Evolutionary conservation across 2,113 vertebrate genomes (phyloP), one percentile per base, ranked within the genome.

Genomic region (Choloepus hoffmanni): DNA sequence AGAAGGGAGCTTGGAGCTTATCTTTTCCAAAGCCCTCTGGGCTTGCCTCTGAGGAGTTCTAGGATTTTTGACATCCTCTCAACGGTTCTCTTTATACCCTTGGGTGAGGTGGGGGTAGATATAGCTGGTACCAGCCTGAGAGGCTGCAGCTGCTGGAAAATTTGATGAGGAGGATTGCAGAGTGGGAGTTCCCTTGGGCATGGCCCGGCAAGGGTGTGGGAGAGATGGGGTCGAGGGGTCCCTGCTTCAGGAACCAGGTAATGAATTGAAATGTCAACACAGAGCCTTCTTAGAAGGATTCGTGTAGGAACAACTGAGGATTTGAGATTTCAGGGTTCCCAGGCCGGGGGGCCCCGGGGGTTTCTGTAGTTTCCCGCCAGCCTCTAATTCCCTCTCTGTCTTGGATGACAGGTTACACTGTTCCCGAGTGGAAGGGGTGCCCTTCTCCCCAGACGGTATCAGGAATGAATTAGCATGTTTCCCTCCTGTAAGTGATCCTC

Each of bases 401-500:
- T 96, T 96, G 43, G 91, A 90, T 93, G 96, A 92, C 36, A 2
- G 92, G 92, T 94, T 85, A 85, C 33, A 68, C 85, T n/a, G 16
- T 53, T 92, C 79, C 0, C n/a, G 23, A 45, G 85, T 55, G n/a
- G 63, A 0, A 13, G 90, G 93, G 79, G 87, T 85, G 93, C 92
- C 81, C 88, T 24, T 94, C 88, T 78, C 26, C 24, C 85, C 90
- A 96, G 87, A 76, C 23, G 1, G 97, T 98, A 97, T 97, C 87
- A 95, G 97, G 98, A 98, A 93, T 92, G 97, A 98, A 98, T 98
- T 97, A 97, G 98, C 97, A 98, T 96, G 98, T 97, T 99, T 98
- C 91, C 30, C 98, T 98, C 97, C 97, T 97, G 98, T 98, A 99
- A 98, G 97, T 92, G 98, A 98, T 99, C 98, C 98, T 98, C 98